Evolutionary conservation across 2,797 vertebrate species (phyloP).

Genomic region (Parotocinclus haroldoi): DNA sequence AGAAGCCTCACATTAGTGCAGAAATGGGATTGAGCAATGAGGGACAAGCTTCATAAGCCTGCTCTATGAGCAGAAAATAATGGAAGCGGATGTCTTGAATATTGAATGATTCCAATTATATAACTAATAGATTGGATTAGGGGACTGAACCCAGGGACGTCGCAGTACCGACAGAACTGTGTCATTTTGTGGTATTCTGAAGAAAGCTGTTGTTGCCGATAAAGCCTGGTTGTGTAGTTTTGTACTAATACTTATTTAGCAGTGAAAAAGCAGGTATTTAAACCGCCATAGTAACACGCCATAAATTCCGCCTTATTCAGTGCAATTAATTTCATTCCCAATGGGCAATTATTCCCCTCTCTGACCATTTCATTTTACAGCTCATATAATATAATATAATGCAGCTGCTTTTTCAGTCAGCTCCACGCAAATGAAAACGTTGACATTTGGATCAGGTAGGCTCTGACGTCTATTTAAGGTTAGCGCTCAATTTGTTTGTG

Average conservation of each 20-base stretch:
- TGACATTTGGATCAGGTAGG: constrained; percentile 43
- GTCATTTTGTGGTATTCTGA: background rate
- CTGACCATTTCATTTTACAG: constrained; percentile 41
- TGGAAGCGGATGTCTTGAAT: constrained; percentile 39
- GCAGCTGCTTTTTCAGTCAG: constrained; percentile 17
- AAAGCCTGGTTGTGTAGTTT: background rate
- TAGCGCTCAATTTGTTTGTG: constrained; percentile 52
- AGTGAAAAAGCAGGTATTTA: constrained; percentile 28
- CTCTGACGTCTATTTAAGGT: constrained; percentile 49
- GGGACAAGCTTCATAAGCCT: constrained; percentile 45
- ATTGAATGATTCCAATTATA: constrained; percentile 47
- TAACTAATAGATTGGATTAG: constrained; percentile 42
- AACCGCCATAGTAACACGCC: constrained; percentile 20
- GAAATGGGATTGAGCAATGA: constrained; percentile 29
- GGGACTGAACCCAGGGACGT: constrained; percentile 13
- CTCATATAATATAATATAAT: constrained; percentile 24
- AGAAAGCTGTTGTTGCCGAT: background rate
- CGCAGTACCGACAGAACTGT: background rate
- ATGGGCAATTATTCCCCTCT: constrained; percentile 31
- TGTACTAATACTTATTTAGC: background rate
- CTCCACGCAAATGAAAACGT: constrained; percentile 33
- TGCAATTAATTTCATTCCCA: constrained; percentile 37
- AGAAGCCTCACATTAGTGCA: constrained; percentile 16
- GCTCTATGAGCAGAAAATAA: constrained; percentile 48
- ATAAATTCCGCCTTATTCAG: constrained; percentile 31